Percentiles rank a stretch among this genome's conserved stretches.
Conservation (phyloP, 1,140 invertebrate genomes). For the Lordiphosa clarofinis region DNA sequence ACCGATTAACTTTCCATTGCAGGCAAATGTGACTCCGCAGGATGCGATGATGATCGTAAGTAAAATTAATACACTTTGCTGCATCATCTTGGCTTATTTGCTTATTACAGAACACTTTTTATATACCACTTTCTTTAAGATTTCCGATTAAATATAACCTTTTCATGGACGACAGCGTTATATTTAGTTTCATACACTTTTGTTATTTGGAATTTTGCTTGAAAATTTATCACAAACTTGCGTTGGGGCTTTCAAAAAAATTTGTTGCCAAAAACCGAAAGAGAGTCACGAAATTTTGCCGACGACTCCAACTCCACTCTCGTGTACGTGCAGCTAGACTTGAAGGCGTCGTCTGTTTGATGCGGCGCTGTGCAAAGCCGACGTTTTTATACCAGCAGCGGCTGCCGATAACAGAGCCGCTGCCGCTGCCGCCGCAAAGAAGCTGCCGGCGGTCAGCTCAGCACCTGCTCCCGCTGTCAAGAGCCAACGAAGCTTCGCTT, state of each 20-base stretch:
- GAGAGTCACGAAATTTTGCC: conserved; percentile 59
- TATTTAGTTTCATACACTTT: conserved; percentile 49
- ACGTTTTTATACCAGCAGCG: conserved; percentile 67
- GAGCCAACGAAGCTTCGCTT: neutral
- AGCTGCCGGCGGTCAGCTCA: conserved; percentile 11
- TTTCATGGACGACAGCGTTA: conserved; percentile 57
- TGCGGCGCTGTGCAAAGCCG: conserved; percentile 50
- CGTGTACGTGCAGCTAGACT: conserved; percentile 79
- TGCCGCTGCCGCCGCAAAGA: conserved; percentile 8
- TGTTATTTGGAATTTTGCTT: conserved; percentile 20
- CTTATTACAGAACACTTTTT: conserved; percentile 7
- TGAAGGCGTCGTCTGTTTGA: conserved; percentile 80
- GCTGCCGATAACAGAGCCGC: conserved; percentile 11
- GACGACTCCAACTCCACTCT: conserved; percentile 79
- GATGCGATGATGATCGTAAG: conserved; percentile 52
- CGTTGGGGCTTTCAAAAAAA: conserved; percentile 23
- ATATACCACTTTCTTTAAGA: conserved; percentile 18
- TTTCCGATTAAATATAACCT: conserved; percentile 56
- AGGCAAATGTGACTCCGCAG: conserved; percentile 62
- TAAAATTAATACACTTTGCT: conserved; percentile 53
- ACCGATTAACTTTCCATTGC: conserved; percentile 76
- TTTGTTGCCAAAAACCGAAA: conserved; percentile 56
- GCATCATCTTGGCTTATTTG: conserved; percentile 54
- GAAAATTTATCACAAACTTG: conserved; percentile 47
- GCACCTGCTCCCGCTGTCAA: conserved; percentile 5